A percentile compares a stretch with the other conserved stretches of the same genome.
phyloP scores from a whole-genome alignment of 2,113 vertebrate species.

The Urocitellus parryii region DNA sequence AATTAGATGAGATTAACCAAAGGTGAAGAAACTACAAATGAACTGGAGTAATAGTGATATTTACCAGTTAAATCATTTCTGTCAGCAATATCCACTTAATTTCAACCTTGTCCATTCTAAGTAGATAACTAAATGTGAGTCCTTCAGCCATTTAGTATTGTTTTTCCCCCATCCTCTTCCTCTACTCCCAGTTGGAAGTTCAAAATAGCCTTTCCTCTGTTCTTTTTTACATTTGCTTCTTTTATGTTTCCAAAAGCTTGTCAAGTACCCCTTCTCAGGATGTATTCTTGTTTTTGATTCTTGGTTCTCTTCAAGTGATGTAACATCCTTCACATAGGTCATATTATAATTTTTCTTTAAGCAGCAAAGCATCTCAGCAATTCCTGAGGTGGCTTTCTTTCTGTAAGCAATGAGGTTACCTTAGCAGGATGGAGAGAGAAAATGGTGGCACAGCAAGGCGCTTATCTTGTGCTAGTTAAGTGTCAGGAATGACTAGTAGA shows the following conservation, averaged over 20 bases:
- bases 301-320: constrained; percentile 33
- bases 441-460: background rate
- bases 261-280: background rate
- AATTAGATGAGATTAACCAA: background rate
- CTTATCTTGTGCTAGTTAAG: background rate
- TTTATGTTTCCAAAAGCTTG: background rate
- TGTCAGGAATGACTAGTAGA: background rate
- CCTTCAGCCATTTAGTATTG: background rate
- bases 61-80: background rate
- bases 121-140: background rate
- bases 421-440: background rate
- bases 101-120: background rate
- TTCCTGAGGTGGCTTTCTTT: background rate
- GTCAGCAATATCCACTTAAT: background rate
- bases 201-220: background rate
- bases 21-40: background rate
- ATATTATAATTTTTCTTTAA: background rate
- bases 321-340: background rate
- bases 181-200: background rate
- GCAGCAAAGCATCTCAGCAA: background rate
- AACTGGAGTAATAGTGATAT: background rate
- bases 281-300: constrained; percentile 40
- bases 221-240: constrained; percentile 33
- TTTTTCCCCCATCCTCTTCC: constrained; percentile 31
- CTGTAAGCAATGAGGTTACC: background rate